Evolutionary conservation across 2,888 invertebrate genomes (phyloP), one percentile per base, ranked within the genome.

Genomic region (Zele albiditarsus): DNA sequence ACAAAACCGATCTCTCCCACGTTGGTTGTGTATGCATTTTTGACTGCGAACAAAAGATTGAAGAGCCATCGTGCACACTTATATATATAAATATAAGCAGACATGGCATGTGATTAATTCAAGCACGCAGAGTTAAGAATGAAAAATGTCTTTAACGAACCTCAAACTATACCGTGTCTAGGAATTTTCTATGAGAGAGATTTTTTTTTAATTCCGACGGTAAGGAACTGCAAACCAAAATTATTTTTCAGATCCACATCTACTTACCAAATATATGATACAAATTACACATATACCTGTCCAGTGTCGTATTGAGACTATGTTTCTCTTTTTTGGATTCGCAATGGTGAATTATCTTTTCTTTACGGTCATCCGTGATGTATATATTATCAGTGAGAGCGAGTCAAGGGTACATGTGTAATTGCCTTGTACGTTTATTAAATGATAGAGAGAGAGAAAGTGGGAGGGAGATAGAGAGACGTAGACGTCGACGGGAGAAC

Each of bases 351-450:
- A 38, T 6, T 12, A 38, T 38, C 38, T 38, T 38, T 38, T 38
- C 38, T 2, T 38, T 38, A 53, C n/a, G 10, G 28, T n/a, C 53
- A 62, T 69, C 62, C 57, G 62, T 27, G 42, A 20, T 12, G 8
- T 53, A 20, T 53, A 20, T 20, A 53, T 53, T 20, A 83, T 81
- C 81, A 83, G 79, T 80, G 74, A 78, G 69, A 53, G 62, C 60
- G 63, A 69, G 33, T 74, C 74, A 74, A 74, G 74, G 74, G 53
- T 63, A 73, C 58, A 74, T 53, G 68, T 82, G 80, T 81, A 84
- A 85, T 84, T 84, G 83, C 81, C 81, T 80, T 79, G 78, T 79
- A 81, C 72, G 77, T 80, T 81, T 83, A 86, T 86, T 84, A 86
- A 84, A 71, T 57, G 66, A 38, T 38, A 12, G 12, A 46, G 46